These are phyloP conservation scores for Periplaneta americana DNA, from an alignment of 1,140 invertebrate species.

Conservation along the genomic window DNA sequence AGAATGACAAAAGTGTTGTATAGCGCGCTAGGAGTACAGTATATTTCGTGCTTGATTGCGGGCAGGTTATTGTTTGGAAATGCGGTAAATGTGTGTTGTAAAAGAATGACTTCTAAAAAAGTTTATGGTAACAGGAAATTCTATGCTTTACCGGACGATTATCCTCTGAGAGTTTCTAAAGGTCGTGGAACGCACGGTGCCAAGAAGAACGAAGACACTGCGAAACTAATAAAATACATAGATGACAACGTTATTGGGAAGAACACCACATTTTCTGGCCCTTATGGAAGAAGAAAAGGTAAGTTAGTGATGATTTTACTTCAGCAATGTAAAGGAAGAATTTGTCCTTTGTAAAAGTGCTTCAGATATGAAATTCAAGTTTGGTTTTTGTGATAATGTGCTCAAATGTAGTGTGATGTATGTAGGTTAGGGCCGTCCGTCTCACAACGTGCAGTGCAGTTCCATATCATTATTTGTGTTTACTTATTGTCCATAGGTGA, in stretches of 20 bases:
- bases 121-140: constrained; percentile 43
- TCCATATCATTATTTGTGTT: too few relatives aligned
- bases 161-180: constrained; percentile 28
- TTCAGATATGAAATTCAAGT: too few relatives aligned
- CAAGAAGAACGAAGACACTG: constrained; percentile 56
- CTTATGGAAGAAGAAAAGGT: constrained; percentile 79
- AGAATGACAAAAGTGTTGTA: not conserved
- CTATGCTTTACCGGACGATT: constrained; percentile 42
- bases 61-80: not conserved
- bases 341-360: too few relatives aligned
- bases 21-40: not conserved
- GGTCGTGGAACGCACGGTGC: constrained; percentile 25
- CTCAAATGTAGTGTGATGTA: too few relatives aligned
- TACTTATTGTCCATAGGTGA: too few relatives aligned
- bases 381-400: too few relatives aligned
- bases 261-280: constrained; percentile 68
- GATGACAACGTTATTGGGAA: constrained; percentile 75
- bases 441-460: too few relatives aligned
- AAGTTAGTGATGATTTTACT: too few relatives aligned
- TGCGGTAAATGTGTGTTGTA: not conserved
- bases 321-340: too few relatives aligned
- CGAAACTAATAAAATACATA: constrained; percentile 67
- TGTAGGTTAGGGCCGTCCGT: too few relatives aligned
- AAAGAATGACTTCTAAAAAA: constrained; percentile 35
- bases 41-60: not conserved